A percentile compares a stretch with the other conserved stretches of the same genome.
Conservation (phyloP, 2,888 invertebrate genomes). For the Notodonta dromedarius region DNA sequence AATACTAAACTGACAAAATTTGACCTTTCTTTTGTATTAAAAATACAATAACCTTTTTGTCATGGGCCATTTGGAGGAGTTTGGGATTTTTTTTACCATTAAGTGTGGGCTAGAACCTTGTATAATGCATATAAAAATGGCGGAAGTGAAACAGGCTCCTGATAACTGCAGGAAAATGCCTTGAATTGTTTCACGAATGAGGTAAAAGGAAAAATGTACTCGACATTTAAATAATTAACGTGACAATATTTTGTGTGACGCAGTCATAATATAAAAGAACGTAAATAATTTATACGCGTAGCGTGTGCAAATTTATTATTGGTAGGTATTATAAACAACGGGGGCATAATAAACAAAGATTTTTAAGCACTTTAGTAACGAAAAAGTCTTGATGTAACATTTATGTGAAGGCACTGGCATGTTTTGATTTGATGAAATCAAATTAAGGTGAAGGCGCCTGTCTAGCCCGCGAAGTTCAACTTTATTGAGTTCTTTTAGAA, state of each 20-base stretch:
- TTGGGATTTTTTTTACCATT: background rate
- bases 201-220: background rate
- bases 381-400: background rate
- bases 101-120: conserved; percentile 12
- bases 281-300: too few species aligned
- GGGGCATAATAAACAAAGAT: too few species aligned
- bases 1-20: background rate
- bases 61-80: background rate
- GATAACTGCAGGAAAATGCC: conserved; percentile 16
- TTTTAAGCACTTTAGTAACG: background rate
- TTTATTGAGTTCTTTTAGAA: too few species aligned
- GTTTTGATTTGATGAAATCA: too few species aligned
- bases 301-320: background rate
- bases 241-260: background rate
- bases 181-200: conserved; percentile 11
- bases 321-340: too few species aligned
- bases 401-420: too few species aligned
- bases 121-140: conserved; percentile 16
- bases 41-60: too few species aligned
- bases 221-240: background rate
- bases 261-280: background rate
- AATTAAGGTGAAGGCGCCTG: too few species aligned
- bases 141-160: conserved; percentile 24
- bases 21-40: background rate
- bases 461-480: too few species aligned